Base-by-base conservation (phyloP, 2,888 invertebrate species). In the Iphiclides podalirius region DNA sequence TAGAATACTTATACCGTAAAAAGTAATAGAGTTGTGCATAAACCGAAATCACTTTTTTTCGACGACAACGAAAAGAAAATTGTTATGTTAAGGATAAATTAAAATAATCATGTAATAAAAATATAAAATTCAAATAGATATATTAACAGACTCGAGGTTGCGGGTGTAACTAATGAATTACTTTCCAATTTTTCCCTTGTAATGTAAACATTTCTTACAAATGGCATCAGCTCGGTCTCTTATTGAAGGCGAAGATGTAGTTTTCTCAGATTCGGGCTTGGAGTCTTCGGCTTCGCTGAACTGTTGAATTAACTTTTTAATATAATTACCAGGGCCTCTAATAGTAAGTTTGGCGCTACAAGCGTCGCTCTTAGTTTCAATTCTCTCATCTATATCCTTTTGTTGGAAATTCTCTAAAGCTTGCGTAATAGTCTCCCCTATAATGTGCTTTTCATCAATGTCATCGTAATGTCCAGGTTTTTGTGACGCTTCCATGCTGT, bases 191-290 rank as follows among this genome's bases (percentile, higher is more conserved):
- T 83, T 86, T 1, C 86, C 89, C 63, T 87, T 89, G 45, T 87
- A 89, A 67, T 89, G 89, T 45, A 89, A 70, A 53, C 89, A 89
- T 65, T 89, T 89, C 64, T 88, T 89, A 60, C 89, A 89, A 55
- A 89, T 83, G 0, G 88, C 89, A 47, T 89, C 88, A 8, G 89
- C 89, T 55, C 67, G 83, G 34, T 86, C 79, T 48, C 79, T 86
- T 7, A 89, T 81, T 2, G 77, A 67, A 51, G 75, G 77, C 1
- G 79, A 73, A 8, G 80, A 67, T 46, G 79, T 67, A 1, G 71
- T 75, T 48, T 76, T 78, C 16, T 85, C 85, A 9, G 79, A 64
- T 57, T 89, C 86, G 0, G 81, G 78, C 26, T 80, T 87, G 1
- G 75, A 52, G 33, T 83, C 86, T 11, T 86, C 86, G 2, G 54